Conservation (phyloP, 2,797 vertebrate genomes). For the Emys orbicularis region DNA sequence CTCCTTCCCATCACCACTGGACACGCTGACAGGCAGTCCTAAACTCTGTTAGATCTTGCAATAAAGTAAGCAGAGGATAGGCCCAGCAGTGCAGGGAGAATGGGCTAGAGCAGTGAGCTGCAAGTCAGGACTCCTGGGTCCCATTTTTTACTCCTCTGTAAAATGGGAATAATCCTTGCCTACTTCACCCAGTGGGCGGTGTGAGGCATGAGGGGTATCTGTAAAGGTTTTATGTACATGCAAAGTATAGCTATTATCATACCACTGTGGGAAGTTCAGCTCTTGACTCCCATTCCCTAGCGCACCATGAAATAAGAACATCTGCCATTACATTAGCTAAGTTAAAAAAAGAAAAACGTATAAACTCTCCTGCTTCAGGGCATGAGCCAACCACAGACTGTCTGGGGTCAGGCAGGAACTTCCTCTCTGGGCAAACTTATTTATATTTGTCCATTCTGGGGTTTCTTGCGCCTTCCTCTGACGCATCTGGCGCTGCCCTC, state of each 20-base stretch:
- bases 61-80: neutral
- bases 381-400: slow-evolving; percentile 22
- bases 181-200: neutral
- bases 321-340: neutral
- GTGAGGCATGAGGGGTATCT: fast-evolving
- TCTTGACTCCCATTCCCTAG: slow-evolving; percentile 54
- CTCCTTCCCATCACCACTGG: neutral
- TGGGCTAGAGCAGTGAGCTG: neutral
- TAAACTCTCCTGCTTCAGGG: slow-evolving; percentile 33
- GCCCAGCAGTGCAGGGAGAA: neutral
- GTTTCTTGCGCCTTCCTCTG: neutral
- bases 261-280: neutral
- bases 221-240: neutral
- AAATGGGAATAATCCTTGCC: slow-evolving; percentile 16
- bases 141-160: slow-evolving; percentile 5
- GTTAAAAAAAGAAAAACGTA: slow-evolving; percentile 1
- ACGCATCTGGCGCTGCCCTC: neutral
- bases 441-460: neutral
- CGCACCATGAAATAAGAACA: slow-evolving; percentile 27
- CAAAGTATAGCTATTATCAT: neutral
- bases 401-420: neutral
- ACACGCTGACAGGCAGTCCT: neutral
- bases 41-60: neutral
- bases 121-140: neutral
- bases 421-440: neutral